phyloP scores from a whole-genome alignment of 2,888 invertebrate genomes.

The Celastrina argiolus region DNA sequence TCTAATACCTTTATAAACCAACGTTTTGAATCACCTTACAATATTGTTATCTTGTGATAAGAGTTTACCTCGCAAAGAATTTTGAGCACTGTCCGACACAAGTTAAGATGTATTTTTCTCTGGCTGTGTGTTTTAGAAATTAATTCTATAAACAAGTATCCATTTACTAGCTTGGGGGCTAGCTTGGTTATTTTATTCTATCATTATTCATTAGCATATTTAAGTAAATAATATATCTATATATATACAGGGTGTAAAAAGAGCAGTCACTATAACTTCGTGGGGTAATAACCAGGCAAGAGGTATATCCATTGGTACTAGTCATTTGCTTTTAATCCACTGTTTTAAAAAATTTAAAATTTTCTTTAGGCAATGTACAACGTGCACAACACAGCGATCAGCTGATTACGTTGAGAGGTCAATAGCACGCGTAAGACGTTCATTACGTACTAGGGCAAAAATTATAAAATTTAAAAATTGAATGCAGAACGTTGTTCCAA shows the following conservation, averaged over 20 bases:
- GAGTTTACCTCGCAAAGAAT: not conserved
- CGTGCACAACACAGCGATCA: too few relatives aligned
- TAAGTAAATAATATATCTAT: not conserved
- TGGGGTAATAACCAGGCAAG: too few relatives aligned
- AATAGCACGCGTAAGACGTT: too few relatives aligned
- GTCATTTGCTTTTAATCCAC: too few relatives aligned
- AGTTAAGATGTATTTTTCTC: not conserved
- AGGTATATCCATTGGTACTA: too few relatives aligned
- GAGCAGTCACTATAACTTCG: not conserved
- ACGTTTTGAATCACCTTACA: conserved; percentile 9
- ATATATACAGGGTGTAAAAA: too few relatives aligned
- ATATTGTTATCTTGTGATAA: conserved; percentile 14
- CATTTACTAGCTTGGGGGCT: not conserved
- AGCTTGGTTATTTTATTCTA: not conserved
- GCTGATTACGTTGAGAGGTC: too few relatives aligned
- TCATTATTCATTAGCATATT: conserved; percentile 8
- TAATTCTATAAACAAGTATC: not conserved
- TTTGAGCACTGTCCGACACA: not conserved
- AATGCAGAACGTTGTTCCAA: too few relatives aligned
- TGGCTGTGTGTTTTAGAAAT: not conserved
- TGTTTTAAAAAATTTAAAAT: too few relatives aligned
- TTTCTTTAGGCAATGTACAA: too few relatives aligned
- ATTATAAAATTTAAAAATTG: too few relatives aligned
- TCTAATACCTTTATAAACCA: not conserved
- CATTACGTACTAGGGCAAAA: too few relatives aligned